Conservation (phyloP, 2,113 vertebrate genomes). For the Sialia sialis region DNA sequence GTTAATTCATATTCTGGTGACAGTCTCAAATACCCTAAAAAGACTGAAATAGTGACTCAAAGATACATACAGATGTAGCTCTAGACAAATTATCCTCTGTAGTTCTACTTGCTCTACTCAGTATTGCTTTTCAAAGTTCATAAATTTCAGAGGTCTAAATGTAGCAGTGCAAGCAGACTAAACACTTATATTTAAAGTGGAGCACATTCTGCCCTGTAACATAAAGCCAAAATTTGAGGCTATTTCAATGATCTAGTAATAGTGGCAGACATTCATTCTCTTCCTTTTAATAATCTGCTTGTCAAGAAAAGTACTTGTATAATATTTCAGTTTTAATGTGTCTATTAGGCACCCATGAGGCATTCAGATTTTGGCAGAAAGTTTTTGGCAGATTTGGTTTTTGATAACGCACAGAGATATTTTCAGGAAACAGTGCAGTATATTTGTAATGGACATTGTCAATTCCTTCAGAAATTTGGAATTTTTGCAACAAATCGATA, state of each 20-base stretch:
- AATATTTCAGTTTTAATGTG: background rate
- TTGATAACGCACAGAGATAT: background rate
- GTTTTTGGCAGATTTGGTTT: background rate
- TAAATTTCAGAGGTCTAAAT: conserved; percentile 7
- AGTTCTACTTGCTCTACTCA: background rate
- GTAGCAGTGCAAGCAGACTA: background rate
- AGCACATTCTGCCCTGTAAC: background rate
- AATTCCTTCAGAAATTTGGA: background rate
- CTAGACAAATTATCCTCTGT: background rate
- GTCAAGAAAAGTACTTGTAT: background rate
- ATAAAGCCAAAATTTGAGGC: background rate
- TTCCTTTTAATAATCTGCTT: background rate
- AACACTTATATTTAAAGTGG: background rate
- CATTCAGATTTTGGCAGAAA: background rate
- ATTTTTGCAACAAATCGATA: background rate
- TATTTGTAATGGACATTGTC: background rate
- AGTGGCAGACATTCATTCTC: background rate
- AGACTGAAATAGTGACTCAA: background rate
- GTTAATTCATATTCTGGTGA: background rate
- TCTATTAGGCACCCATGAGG: background rate
- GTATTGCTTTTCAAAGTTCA: background rate
- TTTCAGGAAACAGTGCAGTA: background rate
- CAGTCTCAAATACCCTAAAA: background rate
- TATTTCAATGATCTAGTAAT: background rate
- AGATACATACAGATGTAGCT: background rate